Evolutionary conservation across 2,888 invertebrate genomes (phyloP).

Genomic region (Iselma pallidipennis): DNA sequence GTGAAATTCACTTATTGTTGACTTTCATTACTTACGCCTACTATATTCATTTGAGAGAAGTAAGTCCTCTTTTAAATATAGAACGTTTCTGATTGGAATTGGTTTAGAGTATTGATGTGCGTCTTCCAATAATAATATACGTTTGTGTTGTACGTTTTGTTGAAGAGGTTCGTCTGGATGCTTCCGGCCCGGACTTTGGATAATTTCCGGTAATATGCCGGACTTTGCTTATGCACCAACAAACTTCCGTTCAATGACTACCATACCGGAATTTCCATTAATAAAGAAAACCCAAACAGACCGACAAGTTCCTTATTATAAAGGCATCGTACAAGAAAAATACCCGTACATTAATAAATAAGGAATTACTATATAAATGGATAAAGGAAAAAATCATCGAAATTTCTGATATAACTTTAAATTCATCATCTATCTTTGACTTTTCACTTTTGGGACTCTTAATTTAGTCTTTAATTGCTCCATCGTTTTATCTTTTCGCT

Average conservation of each 20-base stretch:
- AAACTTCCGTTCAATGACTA: neutral
- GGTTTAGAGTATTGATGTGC: neutral
- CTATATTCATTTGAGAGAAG: too few relatives aligned
- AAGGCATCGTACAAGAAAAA: neutral
- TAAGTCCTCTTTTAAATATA: too few relatives aligned
- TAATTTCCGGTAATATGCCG: constrained; percentile 1
- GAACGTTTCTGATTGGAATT: neutral
- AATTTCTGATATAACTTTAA: neutral
- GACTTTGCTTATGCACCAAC: neutral
- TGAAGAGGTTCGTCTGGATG: neutral
- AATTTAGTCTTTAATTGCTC: neutral
- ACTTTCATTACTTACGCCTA: too few relatives aligned
- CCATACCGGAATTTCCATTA: neutral
- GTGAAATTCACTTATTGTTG: too few relatives aligned
- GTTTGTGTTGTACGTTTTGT: neutral
- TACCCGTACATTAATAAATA: neutral
- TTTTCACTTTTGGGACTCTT: neutral
- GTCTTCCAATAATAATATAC: neutral
- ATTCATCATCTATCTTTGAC: neutral
- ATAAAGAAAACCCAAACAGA: neutral
- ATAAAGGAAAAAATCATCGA: neutral
- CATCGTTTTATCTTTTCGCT: neutral
- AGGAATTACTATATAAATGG: neutral
- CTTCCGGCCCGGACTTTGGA: neutral
- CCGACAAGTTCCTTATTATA: neutral